Evolutionary conservation across 2,888 invertebrate genomes (phyloP).

Genomic region (Pterostichus madidus): DNA sequence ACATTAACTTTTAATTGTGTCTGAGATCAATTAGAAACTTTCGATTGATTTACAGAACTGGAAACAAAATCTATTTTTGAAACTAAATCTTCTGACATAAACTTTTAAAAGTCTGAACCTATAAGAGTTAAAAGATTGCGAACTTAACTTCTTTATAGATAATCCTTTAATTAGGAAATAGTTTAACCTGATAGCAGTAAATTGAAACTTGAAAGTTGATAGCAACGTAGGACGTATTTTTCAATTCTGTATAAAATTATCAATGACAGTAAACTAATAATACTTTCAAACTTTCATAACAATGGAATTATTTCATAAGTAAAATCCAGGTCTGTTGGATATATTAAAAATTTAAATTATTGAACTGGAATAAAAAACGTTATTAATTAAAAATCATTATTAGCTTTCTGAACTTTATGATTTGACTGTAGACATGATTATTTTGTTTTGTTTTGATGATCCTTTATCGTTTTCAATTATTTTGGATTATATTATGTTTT

Average conservation of each 20-base stretch:
- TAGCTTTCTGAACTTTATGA: background rate
- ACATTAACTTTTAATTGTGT: no score
- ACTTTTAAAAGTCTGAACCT: background rate
- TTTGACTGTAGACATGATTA: background rate
- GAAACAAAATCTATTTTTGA: no score
- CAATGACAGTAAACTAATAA: background rate
- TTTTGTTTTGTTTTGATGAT: conserved; percentile 4
- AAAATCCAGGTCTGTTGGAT: background rate
- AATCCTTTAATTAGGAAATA: conserved; percentile 12
- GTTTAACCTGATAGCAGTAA: background rate
- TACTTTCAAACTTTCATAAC: background rate
- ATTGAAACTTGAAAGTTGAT: background rate
- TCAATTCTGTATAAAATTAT: background rate
- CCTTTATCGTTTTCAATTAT: background rate
- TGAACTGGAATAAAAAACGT: background rate
- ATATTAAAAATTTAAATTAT: background rate
- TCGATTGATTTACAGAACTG: no score
- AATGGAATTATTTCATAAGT: background rate
- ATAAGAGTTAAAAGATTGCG: background rate
- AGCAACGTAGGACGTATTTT: background rate
- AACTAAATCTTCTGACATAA: no score
- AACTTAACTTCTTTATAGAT: conserved; percentile 11
- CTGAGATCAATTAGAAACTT: no score
- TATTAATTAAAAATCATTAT: background rate
- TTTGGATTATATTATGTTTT: background rate